phyloP scores from a whole-genome alignment of 2,888 invertebrate species.

The Chirona hameri region DNA sequence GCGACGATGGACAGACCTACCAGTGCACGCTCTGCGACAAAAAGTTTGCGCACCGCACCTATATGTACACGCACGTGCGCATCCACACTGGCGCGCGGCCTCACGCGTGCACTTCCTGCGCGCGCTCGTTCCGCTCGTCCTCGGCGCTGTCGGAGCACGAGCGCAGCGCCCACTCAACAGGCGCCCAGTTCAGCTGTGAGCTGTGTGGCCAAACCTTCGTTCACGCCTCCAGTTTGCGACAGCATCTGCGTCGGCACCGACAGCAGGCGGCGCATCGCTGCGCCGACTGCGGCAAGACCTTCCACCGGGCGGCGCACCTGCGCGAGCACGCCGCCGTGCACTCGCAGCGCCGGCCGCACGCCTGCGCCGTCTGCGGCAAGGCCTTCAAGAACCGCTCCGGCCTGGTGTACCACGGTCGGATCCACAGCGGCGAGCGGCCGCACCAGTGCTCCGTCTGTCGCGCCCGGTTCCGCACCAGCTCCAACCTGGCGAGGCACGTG shows the following conservation, averaged over 20 bases:
- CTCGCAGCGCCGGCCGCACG: constrained; percentile 67
- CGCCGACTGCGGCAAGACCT: constrained; percentile 34
- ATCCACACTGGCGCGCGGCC: constrained; percentile 70
- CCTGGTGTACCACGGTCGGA: constrained; percentile 44
- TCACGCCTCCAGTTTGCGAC: not conserved
- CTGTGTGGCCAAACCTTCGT: constrained; percentile 29
- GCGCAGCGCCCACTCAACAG: constrained; percentile 72
- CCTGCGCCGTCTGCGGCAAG: constrained; percentile 65
- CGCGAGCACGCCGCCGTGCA: constrained; percentile 68
- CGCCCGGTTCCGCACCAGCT: constrained; percentile 9
- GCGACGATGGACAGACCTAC: not conserved
- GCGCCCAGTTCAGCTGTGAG: constrained; percentile 67
- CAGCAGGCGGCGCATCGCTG: not conserved
- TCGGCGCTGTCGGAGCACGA: constrained; percentile 84
- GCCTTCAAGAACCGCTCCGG: constrained; percentile 63
- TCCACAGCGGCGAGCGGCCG: constrained; percentile 4
- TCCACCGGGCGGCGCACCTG: constrained; percentile 70
- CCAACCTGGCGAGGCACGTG: constrained; percentile 56
- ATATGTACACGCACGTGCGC: constrained; percentile 40
- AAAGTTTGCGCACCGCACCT: constrained; percentile 38
- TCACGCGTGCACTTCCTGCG: constrained; percentile 65
- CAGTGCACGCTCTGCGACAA: constrained; percentile 4
- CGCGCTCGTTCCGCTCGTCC: constrained; percentile 69
- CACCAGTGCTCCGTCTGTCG: not conserved
- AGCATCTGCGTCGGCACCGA: constrained; percentile 2